A percentile compares a stretch with the other conserved stretches of the same genome.
Conservation (phyloP, 2,113 vertebrate species). For the Erythrocercus mccallii region DNA sequence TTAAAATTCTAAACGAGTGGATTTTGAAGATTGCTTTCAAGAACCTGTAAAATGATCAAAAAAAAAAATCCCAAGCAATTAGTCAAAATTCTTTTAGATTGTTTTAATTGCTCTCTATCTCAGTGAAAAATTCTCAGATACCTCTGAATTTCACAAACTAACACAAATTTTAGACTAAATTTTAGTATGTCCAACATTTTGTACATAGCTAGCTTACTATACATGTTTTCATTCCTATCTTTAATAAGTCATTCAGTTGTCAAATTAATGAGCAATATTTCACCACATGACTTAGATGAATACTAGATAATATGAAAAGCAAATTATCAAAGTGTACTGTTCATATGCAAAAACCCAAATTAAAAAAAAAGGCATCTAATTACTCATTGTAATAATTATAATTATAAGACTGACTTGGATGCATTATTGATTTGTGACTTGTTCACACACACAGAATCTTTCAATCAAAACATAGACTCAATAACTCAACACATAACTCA, state of each 20-base stretch:
- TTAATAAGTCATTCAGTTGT: neutral
- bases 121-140: neutral
- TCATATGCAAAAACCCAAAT: neutral
- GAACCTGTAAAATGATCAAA: neutral
- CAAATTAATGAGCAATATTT: constrained; percentile 27
- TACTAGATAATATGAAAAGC: neutral
- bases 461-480: neutral
- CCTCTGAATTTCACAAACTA: neutral
- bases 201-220: neutral
- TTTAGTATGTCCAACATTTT: neutral
- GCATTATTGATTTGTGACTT: constrained; percentile 5
- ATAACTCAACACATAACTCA: too few species aligned
- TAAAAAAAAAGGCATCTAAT: neutral
- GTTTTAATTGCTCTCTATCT: neutral
- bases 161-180: neutral
- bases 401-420: neutral
- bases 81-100: neutral
- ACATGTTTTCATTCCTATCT: neutral
- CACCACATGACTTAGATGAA: neutral
- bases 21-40: neutral
- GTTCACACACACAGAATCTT: neutral
- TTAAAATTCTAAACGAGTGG: neutral
- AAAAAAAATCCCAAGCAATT: neutral
- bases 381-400: constrained; percentile 29
- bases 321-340: neutral